A percentile compares a stretch with the other conserved stretches of the same genome.
phyloP scores from a whole-genome alignment of 2,797 vertebrate genomes.

The Eulemur mongoz region DNA sequence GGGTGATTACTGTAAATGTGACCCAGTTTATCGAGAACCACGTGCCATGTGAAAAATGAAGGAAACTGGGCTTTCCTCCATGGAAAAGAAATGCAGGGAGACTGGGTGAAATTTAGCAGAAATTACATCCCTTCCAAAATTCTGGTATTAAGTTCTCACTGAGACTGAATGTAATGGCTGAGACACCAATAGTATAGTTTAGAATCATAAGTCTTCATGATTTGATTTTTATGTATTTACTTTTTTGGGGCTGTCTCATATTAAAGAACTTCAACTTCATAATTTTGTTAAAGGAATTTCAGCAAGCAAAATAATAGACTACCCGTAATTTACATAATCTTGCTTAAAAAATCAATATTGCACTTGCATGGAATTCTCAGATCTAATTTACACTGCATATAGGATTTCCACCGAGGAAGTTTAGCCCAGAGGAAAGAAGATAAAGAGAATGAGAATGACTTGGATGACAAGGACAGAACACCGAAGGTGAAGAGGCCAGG shows the following conservation, averaged over 20 bases:
- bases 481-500: neutral
- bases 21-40: neutral
- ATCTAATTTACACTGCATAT: conserved; percentile 33
- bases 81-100: neutral
- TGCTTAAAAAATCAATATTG: conserved; percentile 61
- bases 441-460: neutral
- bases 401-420: neutral
- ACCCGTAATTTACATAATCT: conserved; percentile 26
- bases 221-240: neutral
- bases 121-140: neutral
- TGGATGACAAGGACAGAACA: neutral
- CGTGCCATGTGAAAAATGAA: neutral
- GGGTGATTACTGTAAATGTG: neutral
- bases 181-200: neutral
- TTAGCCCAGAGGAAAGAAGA: neutral
- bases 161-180: neutral
- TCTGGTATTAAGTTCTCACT: neutral
- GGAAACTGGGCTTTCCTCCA: neutral
- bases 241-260: neutral
- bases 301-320: conserved; percentile 2
- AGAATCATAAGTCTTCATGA: neutral
- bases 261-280: conserved; percentile 42
- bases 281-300: conserved; percentile 47
- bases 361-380: conserved; percentile 16
- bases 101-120: neutral